Percentiles rank a stretch among this genome's conserved stretches.
Evolutionary conservation across 2,888 invertebrate genomes (phyloP).

Genomic region (Microctonus hyperodae): DNA sequence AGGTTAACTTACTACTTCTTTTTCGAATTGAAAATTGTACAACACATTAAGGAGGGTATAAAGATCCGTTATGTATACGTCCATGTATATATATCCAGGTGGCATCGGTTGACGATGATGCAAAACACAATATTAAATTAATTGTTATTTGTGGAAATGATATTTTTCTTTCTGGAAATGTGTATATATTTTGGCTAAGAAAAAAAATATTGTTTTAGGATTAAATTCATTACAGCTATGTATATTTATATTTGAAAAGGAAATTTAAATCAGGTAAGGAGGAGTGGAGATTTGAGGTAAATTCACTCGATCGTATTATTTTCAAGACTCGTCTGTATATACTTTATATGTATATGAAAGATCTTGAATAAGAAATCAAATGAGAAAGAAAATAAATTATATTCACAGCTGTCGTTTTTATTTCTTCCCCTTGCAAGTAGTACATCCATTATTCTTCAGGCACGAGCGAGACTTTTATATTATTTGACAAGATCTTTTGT

Average conservation of each 20-base stretch:
- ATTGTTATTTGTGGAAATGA: neutral
- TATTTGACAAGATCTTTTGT: slow-evolving; percentile 43
- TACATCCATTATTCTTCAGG: slow-evolving; percentile 33
- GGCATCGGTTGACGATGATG: neutral
- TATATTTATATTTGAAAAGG: neutral
- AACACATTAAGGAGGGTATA: neutral
- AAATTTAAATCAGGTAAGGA: neutral
- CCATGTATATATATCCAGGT: slow-evolving; percentile 18
- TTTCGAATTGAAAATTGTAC: slow-evolving; percentile 12
- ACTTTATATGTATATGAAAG: slow-evolving; percentile 34
- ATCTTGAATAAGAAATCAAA: slow-evolving; percentile 44
- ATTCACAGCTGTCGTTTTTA: slow-evolving; percentile 46
- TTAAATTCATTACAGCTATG: neutral
- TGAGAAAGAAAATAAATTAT: neutral
- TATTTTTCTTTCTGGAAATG: neutral
- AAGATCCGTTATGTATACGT: slow-evolving; percentile 5
- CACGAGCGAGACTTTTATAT: slow-evolving; percentile 54
- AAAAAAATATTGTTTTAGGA: neutral
- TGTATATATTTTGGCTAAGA: neutral
- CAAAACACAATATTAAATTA: neutral
- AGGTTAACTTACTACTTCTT: slow-evolving; percentile 17
- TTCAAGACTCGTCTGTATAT: neutral
- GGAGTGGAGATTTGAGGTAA: neutral
- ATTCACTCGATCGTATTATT: neutral
- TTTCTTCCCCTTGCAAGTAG: slow-evolving; percentile 28